Evolutionary conservation across 2,888 invertebrate genomes (phyloP).

Genomic region (Mimachlamys varia): DNA sequence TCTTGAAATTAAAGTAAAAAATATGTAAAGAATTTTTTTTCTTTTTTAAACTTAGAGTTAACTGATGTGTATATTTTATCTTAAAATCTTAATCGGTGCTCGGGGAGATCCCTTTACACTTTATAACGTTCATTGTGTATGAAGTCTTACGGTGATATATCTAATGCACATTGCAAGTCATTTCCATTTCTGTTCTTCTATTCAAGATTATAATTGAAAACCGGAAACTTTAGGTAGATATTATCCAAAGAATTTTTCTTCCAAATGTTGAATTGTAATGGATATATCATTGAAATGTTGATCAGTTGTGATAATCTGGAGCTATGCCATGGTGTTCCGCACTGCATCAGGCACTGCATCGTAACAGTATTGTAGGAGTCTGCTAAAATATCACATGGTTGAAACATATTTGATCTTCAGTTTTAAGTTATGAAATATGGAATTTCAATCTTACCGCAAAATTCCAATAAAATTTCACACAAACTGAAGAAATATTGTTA

Average conservation of each 20-base stretch:
- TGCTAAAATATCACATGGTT: too few relatives aligned
- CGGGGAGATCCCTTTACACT: background rate
- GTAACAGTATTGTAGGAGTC: background rate
- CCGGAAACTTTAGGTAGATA: slow-evolving; percentile 1
- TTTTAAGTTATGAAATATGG: too few relatives aligned
- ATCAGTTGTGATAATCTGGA: background rate
- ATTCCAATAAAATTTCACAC: too few relatives aligned
- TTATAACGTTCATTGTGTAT: background rate
- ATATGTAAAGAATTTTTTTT: background rate
- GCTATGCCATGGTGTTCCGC: background rate
- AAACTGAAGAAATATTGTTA: too few relatives aligned
- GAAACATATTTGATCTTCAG: too few relatives aligned
- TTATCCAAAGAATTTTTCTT: background rate
- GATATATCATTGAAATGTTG: background rate
- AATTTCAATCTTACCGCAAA: too few relatives aligned
- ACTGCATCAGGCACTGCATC: background rate
- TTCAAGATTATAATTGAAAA: background rate
- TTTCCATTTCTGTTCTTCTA: background rate
- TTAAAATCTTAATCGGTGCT: background rate
- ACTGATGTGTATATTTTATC: slow-evolving; percentile 21
- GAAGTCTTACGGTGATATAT: background rate
- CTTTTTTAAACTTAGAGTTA: background rate
- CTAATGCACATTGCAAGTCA: slow-evolving; percentile 7
- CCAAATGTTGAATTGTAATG: background rate
- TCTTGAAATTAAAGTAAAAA: slow-evolving; percentile 31